These are phyloP conservation scores for Augochlora pura DNA, from an alignment of 1,140 invertebrate species.

Conservation along the genomic window DNA sequence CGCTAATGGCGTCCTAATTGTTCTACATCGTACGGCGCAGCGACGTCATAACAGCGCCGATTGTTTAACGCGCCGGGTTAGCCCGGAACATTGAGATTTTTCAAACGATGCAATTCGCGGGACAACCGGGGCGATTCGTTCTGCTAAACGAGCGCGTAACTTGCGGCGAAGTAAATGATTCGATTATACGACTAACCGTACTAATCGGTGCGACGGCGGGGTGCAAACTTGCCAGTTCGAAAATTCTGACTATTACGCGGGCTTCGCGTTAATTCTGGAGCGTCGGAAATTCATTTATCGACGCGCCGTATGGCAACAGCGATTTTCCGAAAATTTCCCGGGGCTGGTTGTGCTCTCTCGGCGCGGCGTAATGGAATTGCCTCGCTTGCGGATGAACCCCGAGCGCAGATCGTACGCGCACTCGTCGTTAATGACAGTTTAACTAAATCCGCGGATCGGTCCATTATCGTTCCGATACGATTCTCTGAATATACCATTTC, in stretches of 20 bases:
- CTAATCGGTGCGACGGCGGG: background rate
- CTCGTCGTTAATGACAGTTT: background rate
- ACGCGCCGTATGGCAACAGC: background rate
- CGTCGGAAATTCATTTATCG: background rate
- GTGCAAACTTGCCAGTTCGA: background rate
- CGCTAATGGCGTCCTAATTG: too few species aligned
- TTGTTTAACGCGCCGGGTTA: too few species aligned
- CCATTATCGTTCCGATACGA: slow-evolving; percentile 1
- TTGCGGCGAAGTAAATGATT: background rate
- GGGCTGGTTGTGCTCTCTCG: too few species aligned
- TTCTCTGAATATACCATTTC: background rate
- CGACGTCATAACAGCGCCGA: too few species aligned
- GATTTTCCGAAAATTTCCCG: slow-evolving; percentile 6
- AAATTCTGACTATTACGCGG: background rate
- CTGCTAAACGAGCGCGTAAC: background rate
- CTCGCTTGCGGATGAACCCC: background rate
- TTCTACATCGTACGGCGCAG: too few species aligned
- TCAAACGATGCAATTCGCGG: background rate
- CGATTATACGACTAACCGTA: background rate
- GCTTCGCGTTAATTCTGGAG: background rate
- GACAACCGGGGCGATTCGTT: background rate
- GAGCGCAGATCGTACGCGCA: background rate
- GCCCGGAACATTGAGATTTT: too few species aligned
- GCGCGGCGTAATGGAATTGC: slow-evolving; percentile 1
- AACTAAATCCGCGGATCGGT: background rate